Evolutionary conservation across 2,888 invertebrate genomes (phyloP), one percentile per base, ranked within the genome.

Genomic region (Melanostoma mellinum): DNA sequence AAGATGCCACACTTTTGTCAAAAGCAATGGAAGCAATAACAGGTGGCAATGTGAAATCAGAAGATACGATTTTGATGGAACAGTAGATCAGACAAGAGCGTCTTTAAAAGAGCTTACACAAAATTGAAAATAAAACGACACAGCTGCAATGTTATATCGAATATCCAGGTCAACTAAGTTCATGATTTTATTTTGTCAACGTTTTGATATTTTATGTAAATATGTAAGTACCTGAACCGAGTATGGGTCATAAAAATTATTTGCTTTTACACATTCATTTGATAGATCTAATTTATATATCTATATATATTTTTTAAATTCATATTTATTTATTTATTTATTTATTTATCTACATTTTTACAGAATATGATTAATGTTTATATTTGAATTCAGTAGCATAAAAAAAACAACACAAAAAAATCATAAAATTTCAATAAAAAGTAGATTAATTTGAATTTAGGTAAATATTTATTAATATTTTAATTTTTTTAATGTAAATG

Each of bases 1-100:
- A 97, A 92, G 97, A 97, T 91, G 96, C 96, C 86, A 95, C 96
- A 81, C 95, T 94, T 81, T 93, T 96, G 86, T 95, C 95, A 87
- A 96, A 96, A 92, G 96, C 95, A 71, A 95, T 96, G 95, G 95
- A 94, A 88, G 92, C 92, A 75, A 93, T 93, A 85, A 93, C 94
- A 32, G 88, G 88, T 6, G 90, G 89, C 87, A 95, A 95, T 89
- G 94, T 95, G 84, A 95, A 95, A 92, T 92, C 94, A 67, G 95
- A 95, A 90, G 94, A 95, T 78, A 94, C 94, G 77, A 90, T 90
- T 53, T 88, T 91, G 79, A 91, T 91, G 89, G 91, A 91, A 86
- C 91, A 91, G 88, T 91, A 89, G 84, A 63, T 20, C 33, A 33
- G 2, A 8, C 8, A 50, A 61, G 36, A 2, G 44, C 3, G 6